These are phyloP conservation scores for Molorchus minor DNA, from an alignment of 2,888 invertebrate genomes.

Conservation along the genomic window DNA sequence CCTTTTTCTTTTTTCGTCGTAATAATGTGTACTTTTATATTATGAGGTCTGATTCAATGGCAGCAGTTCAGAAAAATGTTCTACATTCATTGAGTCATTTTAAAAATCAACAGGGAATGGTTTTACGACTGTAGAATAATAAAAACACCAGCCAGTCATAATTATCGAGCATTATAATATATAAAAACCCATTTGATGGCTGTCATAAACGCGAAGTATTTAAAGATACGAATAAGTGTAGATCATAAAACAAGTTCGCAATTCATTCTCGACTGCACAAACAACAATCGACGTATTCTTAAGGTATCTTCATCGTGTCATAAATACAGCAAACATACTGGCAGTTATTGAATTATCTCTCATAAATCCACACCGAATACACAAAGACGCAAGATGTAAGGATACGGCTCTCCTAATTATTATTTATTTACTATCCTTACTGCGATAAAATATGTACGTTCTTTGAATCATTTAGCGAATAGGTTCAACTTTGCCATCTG, in stretches of 20 bases:
- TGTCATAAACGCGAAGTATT: neutral
- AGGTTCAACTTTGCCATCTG: neutral
- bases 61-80: no score
- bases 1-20: no score
- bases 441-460: conserved; percentile 4
- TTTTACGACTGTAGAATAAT: no score
- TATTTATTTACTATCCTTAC: conserved; percentile 15
- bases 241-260: conserved; percentile 11
- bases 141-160: neutral
- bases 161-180: neutral
- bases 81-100: neutral
- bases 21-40: no score
- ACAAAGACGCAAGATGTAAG: neutral
- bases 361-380: conserved; percentile 2
- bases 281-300: conserved; percentile 17
- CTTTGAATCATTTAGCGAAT: neutral
- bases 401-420: conserved; percentile 9
- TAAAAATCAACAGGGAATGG: no score
- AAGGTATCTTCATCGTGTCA: neutral
- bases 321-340: conserved; percentile 2
- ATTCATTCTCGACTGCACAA: conserved; percentile 4
- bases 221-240: neutral
- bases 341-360: conserved; percentile 14
- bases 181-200: neutral
- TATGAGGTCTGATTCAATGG: no score